A percentile compares a stretch with the other conserved stretches of the same genome.
phyloP scores from a whole-genome alignment of 1,140 invertebrate genomes.

The Bombus terrestris region DNA sequence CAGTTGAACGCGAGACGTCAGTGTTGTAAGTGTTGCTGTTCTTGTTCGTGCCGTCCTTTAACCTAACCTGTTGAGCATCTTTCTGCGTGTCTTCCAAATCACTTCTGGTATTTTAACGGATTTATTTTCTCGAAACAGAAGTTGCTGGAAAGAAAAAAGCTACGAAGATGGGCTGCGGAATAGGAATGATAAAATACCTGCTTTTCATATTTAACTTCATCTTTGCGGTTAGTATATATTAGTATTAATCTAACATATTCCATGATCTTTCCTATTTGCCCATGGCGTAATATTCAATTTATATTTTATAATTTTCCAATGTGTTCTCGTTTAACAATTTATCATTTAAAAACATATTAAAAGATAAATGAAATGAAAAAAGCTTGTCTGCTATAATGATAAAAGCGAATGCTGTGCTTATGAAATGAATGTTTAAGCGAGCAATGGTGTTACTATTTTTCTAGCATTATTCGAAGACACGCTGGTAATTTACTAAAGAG shows the following conservation, averaged over 20 bases:
- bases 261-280: neutral
- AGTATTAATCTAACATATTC: neutral
- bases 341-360: neutral
- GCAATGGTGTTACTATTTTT: neutral
- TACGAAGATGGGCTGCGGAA: conserved; percentile 85
- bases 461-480: neutral
- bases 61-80: conserved; percentile 53
- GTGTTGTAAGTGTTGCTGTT: neutral
- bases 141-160: conserved; percentile 73
- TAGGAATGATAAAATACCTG: conserved; percentile 91
- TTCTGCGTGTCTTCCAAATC: conserved; percentile 3
- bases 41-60: neutral
- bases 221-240: conserved; percentile 88
- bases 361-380: neutral
- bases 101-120: neutral
- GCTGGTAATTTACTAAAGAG: neutral
- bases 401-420: neutral
- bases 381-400: neutral
- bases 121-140: neutral
- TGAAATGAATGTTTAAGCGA: neutral
- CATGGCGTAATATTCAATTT: neutral
- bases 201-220: conserved; percentile 92
- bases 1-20: conserved; percentile 53
- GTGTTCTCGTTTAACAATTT: neutral
- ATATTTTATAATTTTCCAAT: too few relatives aligned